Percentiles rank a stretch among this genome's conserved stretches.
These are phyloP conservation scores for Prosopocoilus inquinatus DNA, from an alignment of 2,888 invertebrate species.

Conservation along the genomic window DNA sequence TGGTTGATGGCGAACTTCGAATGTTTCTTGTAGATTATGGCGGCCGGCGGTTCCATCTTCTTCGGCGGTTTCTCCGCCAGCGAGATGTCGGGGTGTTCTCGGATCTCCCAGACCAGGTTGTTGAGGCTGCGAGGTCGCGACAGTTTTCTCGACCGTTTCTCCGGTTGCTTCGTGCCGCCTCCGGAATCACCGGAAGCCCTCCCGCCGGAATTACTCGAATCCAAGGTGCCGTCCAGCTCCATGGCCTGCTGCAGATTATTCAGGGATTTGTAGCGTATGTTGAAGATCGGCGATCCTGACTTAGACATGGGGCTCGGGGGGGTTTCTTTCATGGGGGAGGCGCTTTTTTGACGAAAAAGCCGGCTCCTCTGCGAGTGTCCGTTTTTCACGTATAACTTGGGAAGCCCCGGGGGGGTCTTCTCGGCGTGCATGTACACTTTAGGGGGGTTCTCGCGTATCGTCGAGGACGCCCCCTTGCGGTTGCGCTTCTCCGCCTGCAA, in stretches of 20 bases:
- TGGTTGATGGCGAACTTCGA: conserved; percentile 28
- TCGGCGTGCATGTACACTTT: conserved; percentile 56
- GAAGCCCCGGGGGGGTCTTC: conserved; percentile 61
- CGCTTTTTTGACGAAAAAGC: conserved; percentile 69
- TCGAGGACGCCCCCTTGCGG: conserved; percentile 61
- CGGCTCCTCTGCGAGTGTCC: conserved; percentile 64
- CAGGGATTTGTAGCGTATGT: conserved; percentile 68
- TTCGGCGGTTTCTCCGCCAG: conserved; percentile 44
- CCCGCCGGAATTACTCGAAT: conserved; percentile 86
- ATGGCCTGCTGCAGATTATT: conserved; percentile 73
- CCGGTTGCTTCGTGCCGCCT: conserved; percentile 74
- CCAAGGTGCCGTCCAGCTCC: conserved; percentile 74
- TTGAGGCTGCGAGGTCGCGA: conserved; percentile 83
- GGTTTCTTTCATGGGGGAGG: conserved; percentile 69
- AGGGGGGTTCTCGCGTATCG: conserved; percentile 52
- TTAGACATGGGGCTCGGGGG: conserved; percentile 66
- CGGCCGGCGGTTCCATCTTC: conserved; percentile 45
- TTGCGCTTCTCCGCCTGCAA: conserved; percentile 72
- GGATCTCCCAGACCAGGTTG: conserved; percentile 79
- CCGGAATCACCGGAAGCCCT: conserved; percentile 80
- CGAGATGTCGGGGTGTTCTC: conserved; percentile 47
- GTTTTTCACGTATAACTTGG: conserved; percentile 80
- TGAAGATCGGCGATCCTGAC: conserved; percentile 74
- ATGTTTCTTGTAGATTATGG: conserved; percentile 43
- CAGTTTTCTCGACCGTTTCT: conserved; percentile 76